phyloP scores from a whole-genome alignment of 2,888 invertebrate genomes.

The Helicoverpa assulta region DNA sequence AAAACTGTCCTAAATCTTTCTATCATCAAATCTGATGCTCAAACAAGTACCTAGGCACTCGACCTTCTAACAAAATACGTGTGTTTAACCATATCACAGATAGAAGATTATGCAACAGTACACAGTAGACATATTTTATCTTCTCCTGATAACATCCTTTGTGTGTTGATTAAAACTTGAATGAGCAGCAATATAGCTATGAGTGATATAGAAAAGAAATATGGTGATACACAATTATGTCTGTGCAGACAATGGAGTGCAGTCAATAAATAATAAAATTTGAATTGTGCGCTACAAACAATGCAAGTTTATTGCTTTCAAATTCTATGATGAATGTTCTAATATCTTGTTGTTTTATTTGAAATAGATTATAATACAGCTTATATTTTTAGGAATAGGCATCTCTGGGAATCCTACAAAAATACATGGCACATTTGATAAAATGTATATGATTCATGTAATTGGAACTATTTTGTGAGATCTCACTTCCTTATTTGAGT shows the following conservation, averaged over 20 bases:
- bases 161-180: constrained; percentile 29
- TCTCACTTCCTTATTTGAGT: constrained; percentile 12
- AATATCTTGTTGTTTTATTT: background rate
- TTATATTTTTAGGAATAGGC: no score
- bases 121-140: constrained; percentile 46
- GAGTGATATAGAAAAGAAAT: constrained; percentile 14
- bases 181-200: constrained; percentile 9
- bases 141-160: constrained; percentile 50
- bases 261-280: constrained; percentile 24
- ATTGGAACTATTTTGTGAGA: constrained; percentile 5
- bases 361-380: background rate
- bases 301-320: constrained; percentile 29
- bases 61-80: constrained; percentile 51
- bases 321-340: constrained; percentile 1
- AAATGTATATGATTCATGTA: background rate
- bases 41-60: constrained; percentile 16
- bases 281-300: constrained; percentile 46
- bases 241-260: constrained; percentile 24
- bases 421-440: background rate
- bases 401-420: no score
- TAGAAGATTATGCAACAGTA: constrained; percentile 54
- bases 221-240: background rate
- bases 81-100: constrained; percentile 52
- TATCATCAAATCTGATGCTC: constrained; percentile 2
- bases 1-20: background rate